phyloP scores from a whole-genome alignment of 2,888 invertebrate species.

The Melolontha melolontha region DNA sequence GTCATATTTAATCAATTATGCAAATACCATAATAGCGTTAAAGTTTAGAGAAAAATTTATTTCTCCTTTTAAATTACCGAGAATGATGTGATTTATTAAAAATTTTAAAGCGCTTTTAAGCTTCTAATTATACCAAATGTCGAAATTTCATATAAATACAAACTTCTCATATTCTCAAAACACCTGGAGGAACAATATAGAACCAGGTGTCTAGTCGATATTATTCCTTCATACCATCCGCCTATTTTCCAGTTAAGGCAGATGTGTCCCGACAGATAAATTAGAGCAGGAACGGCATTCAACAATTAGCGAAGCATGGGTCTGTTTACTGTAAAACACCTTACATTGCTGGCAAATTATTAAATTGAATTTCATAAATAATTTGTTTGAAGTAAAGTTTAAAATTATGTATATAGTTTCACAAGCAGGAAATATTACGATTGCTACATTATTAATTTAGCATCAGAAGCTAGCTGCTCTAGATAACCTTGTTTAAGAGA shows the following conservation, averaged over 20 bases:
- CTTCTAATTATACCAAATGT: too few relatives aligned
- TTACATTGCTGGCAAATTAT: constrained; percentile 8
- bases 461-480: too few relatives aligned
- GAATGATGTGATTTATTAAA: too few relatives aligned
- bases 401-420: neutral
- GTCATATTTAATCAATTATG: too few relatives aligned
- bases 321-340: neutral
- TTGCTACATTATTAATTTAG: too few relatives aligned
- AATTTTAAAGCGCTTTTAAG: too few relatives aligned
- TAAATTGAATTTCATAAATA: constrained; percentile 23
- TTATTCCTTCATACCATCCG: neutral
- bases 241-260: constrained; percentile 25
- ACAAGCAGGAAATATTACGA: neutral
- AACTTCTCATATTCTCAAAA: too few relatives aligned
- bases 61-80: too few relatives aligned
- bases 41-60: too few relatives aligned
- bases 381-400: constrained; percentile 11
- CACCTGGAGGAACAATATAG: neutral
- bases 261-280: constrained; percentile 35
- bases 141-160: too few relatives aligned
- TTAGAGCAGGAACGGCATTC: constrained; percentile 3
- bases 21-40: too few relatives aligned
- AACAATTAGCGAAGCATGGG: neutral
- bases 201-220: constrained; percentile 32
- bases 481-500: too few relatives aligned